These are phyloP conservation scores for Cyprinella venusta DNA, from an alignment of 2,797 vertebrate genomes.

Conservation along the genomic window DNA sequence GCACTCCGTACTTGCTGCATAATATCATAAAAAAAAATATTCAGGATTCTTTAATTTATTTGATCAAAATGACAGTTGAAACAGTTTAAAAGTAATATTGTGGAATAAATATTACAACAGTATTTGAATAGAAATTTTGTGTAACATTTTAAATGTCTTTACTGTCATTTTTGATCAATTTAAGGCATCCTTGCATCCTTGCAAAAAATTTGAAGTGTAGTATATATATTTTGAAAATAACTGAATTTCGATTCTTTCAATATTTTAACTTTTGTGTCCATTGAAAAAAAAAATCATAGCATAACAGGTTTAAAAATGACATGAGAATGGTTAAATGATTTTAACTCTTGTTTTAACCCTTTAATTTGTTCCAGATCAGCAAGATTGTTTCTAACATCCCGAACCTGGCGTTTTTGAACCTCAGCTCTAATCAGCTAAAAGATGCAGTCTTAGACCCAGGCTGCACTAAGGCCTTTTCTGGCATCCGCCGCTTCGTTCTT, in stretches of 20 bases:
- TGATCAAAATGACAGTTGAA: neutral
- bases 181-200: neutral
- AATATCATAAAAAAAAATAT: neutral
- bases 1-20: neutral
- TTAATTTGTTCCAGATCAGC: slow-evolving; percentile 83
- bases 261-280: neutral
- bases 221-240: neutral
- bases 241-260: neutral
- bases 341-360: neutral
- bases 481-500: slow-evolving; percentile 92
- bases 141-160: neutral
- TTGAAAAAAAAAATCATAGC: neutral
- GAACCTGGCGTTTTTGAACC: slow-evolving; percentile 95
- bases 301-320: neutral
- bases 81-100: neutral
- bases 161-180: neutral
- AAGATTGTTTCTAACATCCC: slow-evolving; percentile 97
- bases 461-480: slow-evolving; percentile 87
- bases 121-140: neutral
- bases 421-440: slow-evolving; percentile 95
- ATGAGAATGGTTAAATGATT: neutral
- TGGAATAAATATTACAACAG: no score
- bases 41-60: no score
- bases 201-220: neutral
- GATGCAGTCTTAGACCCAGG: slow-evolving; percentile 84